These are phyloP conservation scores for Calycopis cecrops DNA, from an alignment of 1,140 invertebrate genomes.

Conservation along the genomic window DNA sequence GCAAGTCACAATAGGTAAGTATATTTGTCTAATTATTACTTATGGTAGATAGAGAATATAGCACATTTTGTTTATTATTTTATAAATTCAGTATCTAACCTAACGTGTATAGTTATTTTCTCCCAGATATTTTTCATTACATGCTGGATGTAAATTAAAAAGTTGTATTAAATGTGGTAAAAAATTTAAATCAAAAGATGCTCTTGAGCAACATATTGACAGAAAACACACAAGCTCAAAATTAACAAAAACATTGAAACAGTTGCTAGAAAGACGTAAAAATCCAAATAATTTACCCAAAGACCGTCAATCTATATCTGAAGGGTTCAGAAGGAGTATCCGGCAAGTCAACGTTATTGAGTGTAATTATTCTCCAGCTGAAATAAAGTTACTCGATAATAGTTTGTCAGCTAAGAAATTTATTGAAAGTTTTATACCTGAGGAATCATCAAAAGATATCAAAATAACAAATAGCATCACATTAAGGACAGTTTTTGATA, in stretches of 20 bases:
- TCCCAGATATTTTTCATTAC: too few species aligned
- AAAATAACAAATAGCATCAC: slow-evolving; percentile 28
- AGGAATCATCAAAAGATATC: slow-evolving; percentile 28
- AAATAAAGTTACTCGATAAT: slow-evolving; percentile 30
- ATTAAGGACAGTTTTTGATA: slow-evolving; percentile 25
- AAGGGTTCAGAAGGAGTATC: slow-evolving; percentile 9
- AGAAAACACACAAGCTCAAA: slow-evolving; percentile 44
- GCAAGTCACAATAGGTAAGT: too few species aligned
- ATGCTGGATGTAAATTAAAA: slow-evolving; percentile 34
- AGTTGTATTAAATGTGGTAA: slow-evolving; percentile 52
- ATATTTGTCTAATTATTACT: too few species aligned
- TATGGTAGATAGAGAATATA: too few species aligned
- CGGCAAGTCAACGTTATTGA: not conserved
- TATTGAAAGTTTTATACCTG: slow-evolving; percentile 54
- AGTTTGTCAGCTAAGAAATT: slow-evolving; percentile 51
- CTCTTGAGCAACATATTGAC: slow-evolving; percentile 42
- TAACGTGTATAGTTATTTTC: too few species aligned
- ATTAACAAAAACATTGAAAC: slow-evolving; percentile 54
- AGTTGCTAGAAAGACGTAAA: slow-evolving; percentile 45
- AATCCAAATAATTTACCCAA: not conserved
- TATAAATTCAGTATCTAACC: too few species aligned
- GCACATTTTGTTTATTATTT: too few species aligned
- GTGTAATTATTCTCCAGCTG: slow-evolving; percentile 21
- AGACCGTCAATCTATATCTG: not conserved
- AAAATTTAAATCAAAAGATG: slow-evolving; percentile 36